phyloP scores from a whole-genome alignment of 2,797 vertebrate genomes.

The Myripristis murdjan region DNA sequence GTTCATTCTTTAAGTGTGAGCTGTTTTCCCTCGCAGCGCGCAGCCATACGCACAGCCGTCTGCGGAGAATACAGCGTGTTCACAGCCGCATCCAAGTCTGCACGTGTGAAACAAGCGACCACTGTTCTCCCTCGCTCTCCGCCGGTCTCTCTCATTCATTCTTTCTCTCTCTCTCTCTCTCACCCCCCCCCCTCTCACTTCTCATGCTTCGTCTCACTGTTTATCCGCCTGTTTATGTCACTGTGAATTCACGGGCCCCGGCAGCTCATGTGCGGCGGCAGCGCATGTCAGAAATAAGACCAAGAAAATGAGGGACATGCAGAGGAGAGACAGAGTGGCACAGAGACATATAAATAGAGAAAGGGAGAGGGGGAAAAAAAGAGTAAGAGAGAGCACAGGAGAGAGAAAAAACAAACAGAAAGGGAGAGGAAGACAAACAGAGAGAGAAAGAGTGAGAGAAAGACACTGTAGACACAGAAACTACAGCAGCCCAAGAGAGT shows the following conservation, averaged over 20 bases:
- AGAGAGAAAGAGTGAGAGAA: neutral
- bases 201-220: constrained; percentile 2
- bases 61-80: constrained; percentile 62
- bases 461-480: neutral
- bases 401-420: neutral
- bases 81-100: too few species aligned
- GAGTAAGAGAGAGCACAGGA: neutral
- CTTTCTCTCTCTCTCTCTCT: neutral
- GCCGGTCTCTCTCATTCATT: constrained; percentile 32
- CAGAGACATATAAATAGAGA: too few species aligned
- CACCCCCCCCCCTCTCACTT: constrained; percentile 25
- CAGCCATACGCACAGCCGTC: constrained; percentile 43
- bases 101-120: constrained; percentile 67
- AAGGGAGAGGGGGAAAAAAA: neutral
- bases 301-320: neutral
- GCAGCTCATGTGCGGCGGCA: constrained; percentile 28
- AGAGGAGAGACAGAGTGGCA: too few species aligned
- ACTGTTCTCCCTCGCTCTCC: constrained; percentile 57
- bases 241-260: constrained; percentile 43
- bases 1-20: constrained; percentile 26
- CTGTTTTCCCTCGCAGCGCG: constrained; percentile 27
- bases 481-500: constrained; percentile 27
- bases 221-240: too few species aligned
- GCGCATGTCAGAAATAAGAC: neutral
- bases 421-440: constrained; percentile 42